These are phyloP conservation scores for Oscheius sp. DNA, from an alignment of 2,888 invertebrate genomes.

Conservation along the genomic window DNA sequence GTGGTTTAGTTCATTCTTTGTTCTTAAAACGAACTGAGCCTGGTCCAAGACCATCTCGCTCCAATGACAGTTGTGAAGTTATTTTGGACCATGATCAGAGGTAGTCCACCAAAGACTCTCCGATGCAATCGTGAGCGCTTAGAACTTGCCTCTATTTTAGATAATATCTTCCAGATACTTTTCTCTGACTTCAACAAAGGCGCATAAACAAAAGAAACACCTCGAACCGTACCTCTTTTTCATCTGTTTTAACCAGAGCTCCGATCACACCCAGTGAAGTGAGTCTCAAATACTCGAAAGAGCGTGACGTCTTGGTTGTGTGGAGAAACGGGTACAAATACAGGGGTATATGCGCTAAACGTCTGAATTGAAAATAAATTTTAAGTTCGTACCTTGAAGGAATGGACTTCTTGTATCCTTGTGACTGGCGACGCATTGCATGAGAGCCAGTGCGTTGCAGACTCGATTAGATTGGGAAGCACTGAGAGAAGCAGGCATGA, in stretches of 20 bases:
- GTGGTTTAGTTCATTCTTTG: no score
- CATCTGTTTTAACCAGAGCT: slow-evolving; percentile 86
- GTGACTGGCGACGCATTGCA: slow-evolving; percentile 98
- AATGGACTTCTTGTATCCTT: slow-evolving; percentile 96
- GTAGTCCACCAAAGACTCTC: no score
- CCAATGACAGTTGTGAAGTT: no score
- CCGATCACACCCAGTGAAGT: slow-evolving; percentile 97
- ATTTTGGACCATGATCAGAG: no score
- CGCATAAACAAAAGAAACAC: background rate
- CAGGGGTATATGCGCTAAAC: slow-evolving; percentile 81
- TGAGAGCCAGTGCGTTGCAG: slow-evolving; percentile 94
- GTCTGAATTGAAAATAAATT: background rate
- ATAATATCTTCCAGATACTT: no score
- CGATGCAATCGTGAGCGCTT: no score
- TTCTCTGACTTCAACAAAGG: background rate
- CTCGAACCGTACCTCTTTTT: slow-evolving; percentile 62
- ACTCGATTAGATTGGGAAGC: slow-evolving; percentile 97
- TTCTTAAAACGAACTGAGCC: no score
- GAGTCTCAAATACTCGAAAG: slow-evolving; percentile 95
- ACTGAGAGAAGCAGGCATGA: slow-evolving; percentile 95
- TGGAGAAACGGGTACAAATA: slow-evolving; percentile 98
- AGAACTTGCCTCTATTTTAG: no score
- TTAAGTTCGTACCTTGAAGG: slow-evolving; percentile 75
- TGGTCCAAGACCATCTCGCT: no score
- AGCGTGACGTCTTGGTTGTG: slow-evolving; percentile 96